Evolutionary conservation across 2,888 invertebrate genomes (phyloP), one percentile per base, ranked within the genome.

Genomic region (Brachyptera risi): DNA sequence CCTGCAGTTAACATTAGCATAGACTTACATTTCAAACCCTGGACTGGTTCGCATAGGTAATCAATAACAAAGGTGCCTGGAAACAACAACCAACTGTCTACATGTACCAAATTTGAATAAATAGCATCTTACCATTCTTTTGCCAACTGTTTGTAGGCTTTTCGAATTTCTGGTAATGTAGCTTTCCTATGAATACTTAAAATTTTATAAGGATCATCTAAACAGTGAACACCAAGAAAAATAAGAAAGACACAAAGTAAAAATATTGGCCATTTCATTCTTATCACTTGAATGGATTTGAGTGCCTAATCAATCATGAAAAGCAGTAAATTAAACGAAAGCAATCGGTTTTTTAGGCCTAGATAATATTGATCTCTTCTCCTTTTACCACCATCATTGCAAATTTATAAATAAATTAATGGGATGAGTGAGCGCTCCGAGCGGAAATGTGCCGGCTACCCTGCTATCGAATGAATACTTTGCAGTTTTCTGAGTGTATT

Each of bases 71-170:
- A n/a, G n/a, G n/a, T n/a, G n/a, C 13, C 23, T 26, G 13, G 7
- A 59, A 42, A 38, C 38, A 38, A 38, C n/a, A 38, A 15, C 3
- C 38, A 38, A 15, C 15, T 3, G 38, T 15, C n/a, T 3, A 40
- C 17, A 42, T 21, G 31, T 23, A 11, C n/a, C 42, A 7, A 24
- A 47, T 47, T 17, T 26, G 2, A 24, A 23, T 11, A 44, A 44
- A 23, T 27, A 24, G n/a, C n/a, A n/a, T n/a, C 76, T 78, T 75
- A 92, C 93, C 94, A 95, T 83, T 93, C 90, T 76, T 91, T 94
- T 17, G 90, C 96, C 66, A 94, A 79, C 73, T 88, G 86, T 73
- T 90, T 92, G 73, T 96, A 96, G 2, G 94, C 90, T 74, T 87
- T 89, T 67, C 93, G 84, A 68, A 96, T 92, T 70, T 96, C 94